phyloP scores from a whole-genome alignment of 2,113 vertebrate species.

The Colaptes auratus region DNA sequence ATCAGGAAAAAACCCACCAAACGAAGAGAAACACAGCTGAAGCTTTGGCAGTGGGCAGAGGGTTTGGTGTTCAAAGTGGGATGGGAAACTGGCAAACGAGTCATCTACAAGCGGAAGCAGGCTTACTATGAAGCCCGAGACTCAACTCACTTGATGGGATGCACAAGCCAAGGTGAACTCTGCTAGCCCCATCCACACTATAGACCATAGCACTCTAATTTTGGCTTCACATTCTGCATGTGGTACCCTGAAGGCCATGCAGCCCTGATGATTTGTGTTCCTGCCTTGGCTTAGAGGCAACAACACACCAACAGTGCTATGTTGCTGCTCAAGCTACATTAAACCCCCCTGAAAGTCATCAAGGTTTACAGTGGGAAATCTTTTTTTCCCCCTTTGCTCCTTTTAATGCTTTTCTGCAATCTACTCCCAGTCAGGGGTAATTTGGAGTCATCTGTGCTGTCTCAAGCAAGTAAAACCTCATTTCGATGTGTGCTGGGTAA shows the following conservation, averaged over 20 bases:
- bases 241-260: fast-evolving
- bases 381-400: neutral
- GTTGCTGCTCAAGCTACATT: neutral
- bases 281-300: neutral
- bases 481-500: neutral
- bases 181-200: neutral
- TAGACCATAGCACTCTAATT: fast-evolving
- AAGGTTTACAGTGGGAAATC: neutral
- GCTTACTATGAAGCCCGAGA: neutral
- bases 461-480: neutral
- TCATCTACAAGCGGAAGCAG: slow-evolving; percentile 28
- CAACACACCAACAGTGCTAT: neutral
- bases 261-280: neutral
- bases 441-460: neutral
- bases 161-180: neutral
- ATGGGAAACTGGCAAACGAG: slow-evolving; percentile 13
- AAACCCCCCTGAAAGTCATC: neutral
- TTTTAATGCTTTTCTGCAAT: neutral
- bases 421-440: neutral
- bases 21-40: slow-evolving; percentile 21
- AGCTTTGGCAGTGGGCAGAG: slow-evolving; percentile 52
- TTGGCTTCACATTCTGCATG: neutral
- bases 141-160: neutral
- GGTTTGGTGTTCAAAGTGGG: slow-evolving; percentile 12
- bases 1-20: neutral